Percentiles rank a stretch among this genome's conserved stretches.
Conservation (phyloP, 2,797 vertebrate genomes). For the Sebastes hopkinsi region DNA sequence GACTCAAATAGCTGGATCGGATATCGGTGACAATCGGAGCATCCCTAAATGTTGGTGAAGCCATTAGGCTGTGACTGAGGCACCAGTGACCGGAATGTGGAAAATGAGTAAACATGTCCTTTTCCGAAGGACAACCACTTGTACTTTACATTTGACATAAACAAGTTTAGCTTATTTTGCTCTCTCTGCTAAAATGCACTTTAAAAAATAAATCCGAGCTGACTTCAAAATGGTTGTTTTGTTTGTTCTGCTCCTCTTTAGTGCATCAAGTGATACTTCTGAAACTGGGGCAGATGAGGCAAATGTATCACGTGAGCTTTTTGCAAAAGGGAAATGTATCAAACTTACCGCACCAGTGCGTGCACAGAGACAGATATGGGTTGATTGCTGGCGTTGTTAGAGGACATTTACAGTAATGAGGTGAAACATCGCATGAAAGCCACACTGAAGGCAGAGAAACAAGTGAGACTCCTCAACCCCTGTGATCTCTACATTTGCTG, state of each 20-base stretch:
- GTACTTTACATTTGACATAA: constrained; percentile 1
- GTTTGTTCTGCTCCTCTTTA: constrained; percentile 6
- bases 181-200: background rate
- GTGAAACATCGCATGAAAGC: constrained; percentile 58
- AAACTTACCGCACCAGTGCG: constrained; percentile 19
- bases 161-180: background rate
- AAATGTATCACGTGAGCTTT: constrained; percentile 10
- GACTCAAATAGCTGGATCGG: too few species aligned
- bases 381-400: constrained; percentile 49
- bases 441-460: constrained; percentile 38
- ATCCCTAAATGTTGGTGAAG: background rate
- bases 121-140: background rate
- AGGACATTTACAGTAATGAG: constrained; percentile 64
- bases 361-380: constrained; percentile 43
- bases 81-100: background rate
- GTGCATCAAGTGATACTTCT: constrained; percentile 27
- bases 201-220: background rate
- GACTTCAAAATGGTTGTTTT: constrained; percentile 2
- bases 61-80: background rate
- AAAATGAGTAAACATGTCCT: background rate
- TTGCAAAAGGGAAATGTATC: constrained; percentile 36
- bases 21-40: too few species aligned
- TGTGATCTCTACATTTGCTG: constrained; percentile 45
- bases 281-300: constrained; percentile 53
- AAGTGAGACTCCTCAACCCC: constrained; percentile 36